phyloP scores from a whole-genome alignment of 2,888 invertebrate genomes.

The Drosophila kambysellisi region DNA sequence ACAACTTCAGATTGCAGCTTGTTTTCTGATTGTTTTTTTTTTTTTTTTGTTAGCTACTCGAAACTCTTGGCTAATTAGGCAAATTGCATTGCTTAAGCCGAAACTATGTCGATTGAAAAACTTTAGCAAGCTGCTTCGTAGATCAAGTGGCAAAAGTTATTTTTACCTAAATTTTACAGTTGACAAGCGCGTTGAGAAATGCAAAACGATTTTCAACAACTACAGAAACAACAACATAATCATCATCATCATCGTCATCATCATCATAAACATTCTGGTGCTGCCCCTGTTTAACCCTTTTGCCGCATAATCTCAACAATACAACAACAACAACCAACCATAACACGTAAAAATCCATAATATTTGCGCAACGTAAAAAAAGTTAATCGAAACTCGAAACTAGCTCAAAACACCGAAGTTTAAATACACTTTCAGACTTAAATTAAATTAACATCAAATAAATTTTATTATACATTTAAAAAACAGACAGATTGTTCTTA shows the following conservation, averaged over 20 bases:
- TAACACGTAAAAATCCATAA: slow-evolving; percentile 61
- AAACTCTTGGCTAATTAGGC: slow-evolving; percentile 60
- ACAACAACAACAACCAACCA: slow-evolving; percentile 8
- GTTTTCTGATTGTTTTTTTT: background rate
- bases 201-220: slow-evolving; percentile 31
- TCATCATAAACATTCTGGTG: slow-evolving; percentile 31
- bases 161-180: slow-evolving; percentile 38
- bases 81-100: slow-evolving; percentile 53
- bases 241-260: slow-evolving; percentile 35
- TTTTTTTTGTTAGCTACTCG: background rate
- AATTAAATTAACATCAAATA: background rate
- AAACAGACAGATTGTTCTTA: background rate
- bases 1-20: background rate
- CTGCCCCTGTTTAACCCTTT: slow-evolving; percentile 33
- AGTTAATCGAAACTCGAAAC: slow-evolving; percentile 66
- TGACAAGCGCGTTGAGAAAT: slow-evolving; percentile 53
- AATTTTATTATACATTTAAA: background rate
- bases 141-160: slow-evolving; percentile 58
- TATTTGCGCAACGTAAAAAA: slow-evolving; percentile 63
- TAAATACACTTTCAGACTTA: background rate
- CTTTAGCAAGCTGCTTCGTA: slow-evolving; percentile 45
- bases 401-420: slow-evolving; percentile 15
- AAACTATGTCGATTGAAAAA: slow-evolving; percentile 53
- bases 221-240: slow-evolving; percentile 10
- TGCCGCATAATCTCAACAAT: slow-evolving; percentile 41